Evolutionary conservation across 1,140 invertebrate species (phyloP).

Genomic region (Cephus cinctus): DNA sequence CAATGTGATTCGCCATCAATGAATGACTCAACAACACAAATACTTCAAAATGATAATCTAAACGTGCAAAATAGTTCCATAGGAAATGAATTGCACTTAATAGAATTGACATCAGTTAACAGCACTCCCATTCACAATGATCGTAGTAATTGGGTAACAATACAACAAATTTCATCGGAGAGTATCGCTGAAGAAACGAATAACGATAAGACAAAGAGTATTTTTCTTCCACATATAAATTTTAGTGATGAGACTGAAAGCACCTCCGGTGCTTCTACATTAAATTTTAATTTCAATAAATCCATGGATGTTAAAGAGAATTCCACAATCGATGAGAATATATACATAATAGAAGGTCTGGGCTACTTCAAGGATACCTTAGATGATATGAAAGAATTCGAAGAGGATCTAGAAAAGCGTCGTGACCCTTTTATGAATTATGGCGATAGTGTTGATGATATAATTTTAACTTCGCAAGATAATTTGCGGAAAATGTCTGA

Average conservation of each 20-base stretch:
- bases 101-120: too few relatives aligned
- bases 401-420: not conserved
- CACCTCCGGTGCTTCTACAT: not conserved
- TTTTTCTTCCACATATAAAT: not conserved
- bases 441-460: not conserved
- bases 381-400: constrained; percentile 1
- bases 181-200: not conserved
- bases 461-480: not conserved
- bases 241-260: not conserved
- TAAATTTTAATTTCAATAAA: not conserved
- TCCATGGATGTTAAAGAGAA: not conserved
- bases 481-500: not conserved
- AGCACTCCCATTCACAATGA: too few relatives aligned
- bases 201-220: not conserved
- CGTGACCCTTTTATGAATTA: not conserved
- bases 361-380: constrained; percentile 3
- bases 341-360: constrained; percentile 7
- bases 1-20: too few relatives aligned
- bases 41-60: too few relatives aligned
- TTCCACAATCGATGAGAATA: not conserved
- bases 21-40: too few relatives aligned
- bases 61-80: too few relatives aligned
- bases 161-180: not conserved
- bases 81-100: too few relatives aligned
- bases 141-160: too few relatives aligned